Conservation (phyloP, 2,797 vertebrate species). For the Nothura maculosa region DNA sequence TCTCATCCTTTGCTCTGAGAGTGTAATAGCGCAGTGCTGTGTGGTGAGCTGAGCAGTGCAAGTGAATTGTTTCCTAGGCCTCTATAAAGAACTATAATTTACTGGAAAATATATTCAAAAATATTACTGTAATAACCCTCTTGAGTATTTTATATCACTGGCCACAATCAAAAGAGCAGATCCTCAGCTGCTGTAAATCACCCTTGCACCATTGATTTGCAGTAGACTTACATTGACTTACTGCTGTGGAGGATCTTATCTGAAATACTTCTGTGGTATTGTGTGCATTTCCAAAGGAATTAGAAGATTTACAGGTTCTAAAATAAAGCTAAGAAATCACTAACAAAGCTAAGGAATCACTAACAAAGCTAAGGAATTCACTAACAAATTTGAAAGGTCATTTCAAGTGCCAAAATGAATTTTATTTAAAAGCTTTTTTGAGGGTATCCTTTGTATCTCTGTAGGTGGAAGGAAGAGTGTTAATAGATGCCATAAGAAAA, state of each 20-base stretch:
- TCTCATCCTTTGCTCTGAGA: not conserved
- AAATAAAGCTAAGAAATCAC: too few species aligned
- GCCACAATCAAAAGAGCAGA: constrained; percentile 41
- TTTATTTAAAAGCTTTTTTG: constrained; percentile 11
- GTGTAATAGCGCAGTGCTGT: not conserved
- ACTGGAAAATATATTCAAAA: constrained; percentile 57
- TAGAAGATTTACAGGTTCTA: constrained; percentile 19
- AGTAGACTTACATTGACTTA: constrained; percentile 65
- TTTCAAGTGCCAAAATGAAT: constrained; percentile 4
- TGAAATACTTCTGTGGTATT: constrained; percentile 53
- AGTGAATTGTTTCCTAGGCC: not conserved
- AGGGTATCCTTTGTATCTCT: not conserved
- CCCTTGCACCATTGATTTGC: constrained; percentile 35
- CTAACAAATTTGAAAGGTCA: constrained; percentile 10
- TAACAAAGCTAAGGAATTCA: too few species aligned
- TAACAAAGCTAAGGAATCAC: too few species aligned
- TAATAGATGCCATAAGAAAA: not conserved
- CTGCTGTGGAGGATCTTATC: constrained; percentile 24
- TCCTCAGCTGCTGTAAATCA: constrained; percentile 67
- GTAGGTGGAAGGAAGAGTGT: not conserved
- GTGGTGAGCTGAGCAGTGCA: not conserved
- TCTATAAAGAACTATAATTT: constrained; percentile 54
- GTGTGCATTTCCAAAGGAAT: constrained; percentile 4
- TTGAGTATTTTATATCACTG: constrained; percentile 52
- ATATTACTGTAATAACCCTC: constrained; percentile 66